phyloP scores from a whole-genome alignment of 2,888 invertebrate genomes.

The Cataglyphis altisquamis region DNA sequence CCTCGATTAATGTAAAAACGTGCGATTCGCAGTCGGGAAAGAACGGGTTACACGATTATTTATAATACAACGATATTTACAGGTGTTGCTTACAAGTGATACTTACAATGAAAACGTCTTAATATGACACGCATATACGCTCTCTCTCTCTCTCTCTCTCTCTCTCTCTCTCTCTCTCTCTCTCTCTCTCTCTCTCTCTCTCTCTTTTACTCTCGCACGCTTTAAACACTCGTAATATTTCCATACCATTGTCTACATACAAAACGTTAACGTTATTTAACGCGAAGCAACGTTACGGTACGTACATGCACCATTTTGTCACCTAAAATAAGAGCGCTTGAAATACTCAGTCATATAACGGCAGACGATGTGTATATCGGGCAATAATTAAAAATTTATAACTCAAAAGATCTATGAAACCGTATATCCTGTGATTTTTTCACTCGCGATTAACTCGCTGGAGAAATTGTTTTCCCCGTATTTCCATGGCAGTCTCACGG shows the following conservation, averaged over 20 bases:
- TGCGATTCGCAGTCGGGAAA: constrained; percentile 62
- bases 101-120: constrained; percentile 66
- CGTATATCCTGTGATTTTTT: neutral
- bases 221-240: constrained; percentile 61
- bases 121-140: constrained; percentile 30
- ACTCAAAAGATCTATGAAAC: constrained; percentile 9
- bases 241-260: constrained; percentile 51
- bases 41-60: constrained; percentile 68
- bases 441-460: neutral
- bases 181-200: constrained; percentile 6
- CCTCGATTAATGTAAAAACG: constrained; percentile 47
- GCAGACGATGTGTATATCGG: neutral
- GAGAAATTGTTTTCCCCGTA: constrained; percentile 53
- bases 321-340: constrained; percentile 8
- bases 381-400: constrained; percentile 24
- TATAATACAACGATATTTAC: constrained; percentile 81
- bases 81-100: constrained; percentile 66
- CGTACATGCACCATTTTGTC: constrained; percentile 63
- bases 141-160: constrained; percentile 13
- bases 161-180: constrained; percentile 6
- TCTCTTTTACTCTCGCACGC: neutral
- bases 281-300: constrained; percentile 73
- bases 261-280: constrained; percentile 74
- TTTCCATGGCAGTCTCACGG: constrained; percentile 5
- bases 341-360: neutral